Evolutionary conservation across 2,797 vertebrate genomes (phyloP), one percentile per base, ranked within the genome.

Genomic region (Ceyx erithaca): DNA sequence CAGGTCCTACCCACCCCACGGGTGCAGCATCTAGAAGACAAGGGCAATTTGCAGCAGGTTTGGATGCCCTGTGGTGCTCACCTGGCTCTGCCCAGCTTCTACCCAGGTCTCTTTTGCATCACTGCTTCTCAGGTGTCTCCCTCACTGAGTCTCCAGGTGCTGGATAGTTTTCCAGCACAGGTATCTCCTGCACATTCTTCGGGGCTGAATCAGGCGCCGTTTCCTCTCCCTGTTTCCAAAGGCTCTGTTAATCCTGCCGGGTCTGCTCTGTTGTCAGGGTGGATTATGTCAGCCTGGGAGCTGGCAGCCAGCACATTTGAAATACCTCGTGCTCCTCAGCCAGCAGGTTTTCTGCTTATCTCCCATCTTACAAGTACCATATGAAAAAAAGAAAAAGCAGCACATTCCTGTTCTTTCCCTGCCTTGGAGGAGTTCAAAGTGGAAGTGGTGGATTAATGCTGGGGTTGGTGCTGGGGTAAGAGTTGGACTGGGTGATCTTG

Each of bases 221-320:
- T 92, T 95, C 89, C 72, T 85, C 72, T 85, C 70, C 49, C 31
- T 16, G 30, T 55, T 78, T 88, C n/a, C 14, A 83, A 90, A 84
- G 77, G 70, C 57, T 92, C 70, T 8, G 73, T 76, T 59, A 83
- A 73, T 94, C 92, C 92, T 73, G 84, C 81, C 75, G 7, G n/a
- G 17, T 79, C 35, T 37, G 73, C 92, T 89, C 82, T 51, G 63
- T 57, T 96, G 87, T 90, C 93, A 21, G 52, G 89, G 70, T 70
- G 92, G 92, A 85, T 95, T 87, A 89, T 93, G 90, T 89, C 95
- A 94, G 89, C 64, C 52, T 4, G 17, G 11, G 23, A 70, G 76
- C 30, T 94, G 93, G 90, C 87, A 92, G 89, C 87, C 72, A 51
- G 78, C 86, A 5, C 55, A 7, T 83, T 85, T 85, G 2, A 85